Evolutionary conservation across 2,797 vertebrate species (phyloP), one percentile per base, ranked within the genome.

Genomic region (Premnoplex brunnescens): DNA sequence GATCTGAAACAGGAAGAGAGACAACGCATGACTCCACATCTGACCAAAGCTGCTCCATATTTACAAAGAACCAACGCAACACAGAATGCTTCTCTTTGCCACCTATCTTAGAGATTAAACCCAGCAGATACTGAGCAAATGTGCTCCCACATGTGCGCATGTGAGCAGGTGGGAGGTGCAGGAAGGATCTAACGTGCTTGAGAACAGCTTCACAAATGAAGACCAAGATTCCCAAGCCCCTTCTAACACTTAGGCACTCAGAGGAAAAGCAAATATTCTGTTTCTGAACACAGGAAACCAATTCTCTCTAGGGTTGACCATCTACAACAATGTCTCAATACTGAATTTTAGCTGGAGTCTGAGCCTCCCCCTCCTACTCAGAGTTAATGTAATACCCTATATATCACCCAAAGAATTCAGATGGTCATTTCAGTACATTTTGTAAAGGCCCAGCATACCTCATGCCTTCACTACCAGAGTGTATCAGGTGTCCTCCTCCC

Each of bases 1-100:
- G 91, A 98, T 98, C 99, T 99, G 97, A 51, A 97, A 97, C 5
- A 16, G 78, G 67, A 94, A 94, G 67, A 89, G 23, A 80, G 32
- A 96, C 21, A 77, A 77, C 24, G 12, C 1, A 9, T 93, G 89
- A 95, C 76, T n/a, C 54, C 68, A 37, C 2, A 0, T 13, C 62
- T 22, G 39, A 21, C 4, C 58, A 51, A 44, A 56, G 82, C 17
- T 3, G 14, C 49, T 36, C 36, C 0, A 0, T 6, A n/a, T 4
- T 22, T 21, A 30, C 3, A 1, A 51, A 7, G 2, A 48, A 16
- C 13, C 1, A 4, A 21, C 1, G 11, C 36, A 66, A 37, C 6
- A 13, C 46, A 48, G 62, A 82, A 60, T 0, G 11, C 55, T 46
- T 23, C 68, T 36, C 62, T n/a, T 2, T 37, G 34, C 12, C 69